These are phyloP conservation scores for Acleris literana DNA, from an alignment of 2,888 invertebrate species.

Conservation along the genomic window DNA sequence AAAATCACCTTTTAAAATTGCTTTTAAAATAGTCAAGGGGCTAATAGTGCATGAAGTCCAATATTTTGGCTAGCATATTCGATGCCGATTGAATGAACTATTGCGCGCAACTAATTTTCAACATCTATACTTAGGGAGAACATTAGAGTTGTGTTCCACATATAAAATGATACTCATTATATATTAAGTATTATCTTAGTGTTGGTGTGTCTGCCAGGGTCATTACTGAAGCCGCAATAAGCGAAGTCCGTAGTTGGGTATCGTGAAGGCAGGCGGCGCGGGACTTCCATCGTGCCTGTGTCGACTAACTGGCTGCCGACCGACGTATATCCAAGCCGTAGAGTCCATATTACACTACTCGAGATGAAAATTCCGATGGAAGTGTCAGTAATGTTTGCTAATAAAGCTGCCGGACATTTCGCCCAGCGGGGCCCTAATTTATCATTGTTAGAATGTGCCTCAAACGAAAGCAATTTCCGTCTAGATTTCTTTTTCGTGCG, in stretches of 20 bases:
- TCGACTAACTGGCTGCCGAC: slow-evolving; percentile 36
- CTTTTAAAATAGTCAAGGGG: no score
- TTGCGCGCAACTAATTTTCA: no score
- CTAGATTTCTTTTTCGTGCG: slow-evolving; percentile 61
- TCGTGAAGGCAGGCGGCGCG: slow-evolving; percentile 36
- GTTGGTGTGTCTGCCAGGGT: slow-evolving; percentile 50
- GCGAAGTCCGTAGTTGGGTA: slow-evolving; percentile 46
- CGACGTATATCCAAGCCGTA: slow-evolving; percentile 56
- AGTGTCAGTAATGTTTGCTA: slow-evolving; percentile 67
- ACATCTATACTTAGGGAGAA: not conserved
- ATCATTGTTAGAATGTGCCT: slow-evolving; percentile 72
- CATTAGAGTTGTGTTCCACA: not conserved
- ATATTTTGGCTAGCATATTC: no score
- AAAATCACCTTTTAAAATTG: no score
- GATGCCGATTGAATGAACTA: no score
- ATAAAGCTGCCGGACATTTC: slow-evolving; percentile 70
- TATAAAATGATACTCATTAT: slow-evolving; percentile 44
- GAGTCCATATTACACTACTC: slow-evolving; percentile 55
- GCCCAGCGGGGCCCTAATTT: slow-evolving; percentile 71
- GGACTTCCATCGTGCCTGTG: slow-evolving; percentile 11
- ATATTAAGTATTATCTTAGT: slow-evolving; percentile 47
- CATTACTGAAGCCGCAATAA: slow-evolving; percentile 52
- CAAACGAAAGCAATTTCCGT: slow-evolving; percentile 74
- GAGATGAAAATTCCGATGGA: slow-evolving; percentile 46
- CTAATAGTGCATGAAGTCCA: no score